Percentiles rank a stretch among this genome's conserved stretches.
phyloP scores from a whole-genome alignment of 1,140 invertebrate species.

The Hylyphantes graminicola region DNA sequence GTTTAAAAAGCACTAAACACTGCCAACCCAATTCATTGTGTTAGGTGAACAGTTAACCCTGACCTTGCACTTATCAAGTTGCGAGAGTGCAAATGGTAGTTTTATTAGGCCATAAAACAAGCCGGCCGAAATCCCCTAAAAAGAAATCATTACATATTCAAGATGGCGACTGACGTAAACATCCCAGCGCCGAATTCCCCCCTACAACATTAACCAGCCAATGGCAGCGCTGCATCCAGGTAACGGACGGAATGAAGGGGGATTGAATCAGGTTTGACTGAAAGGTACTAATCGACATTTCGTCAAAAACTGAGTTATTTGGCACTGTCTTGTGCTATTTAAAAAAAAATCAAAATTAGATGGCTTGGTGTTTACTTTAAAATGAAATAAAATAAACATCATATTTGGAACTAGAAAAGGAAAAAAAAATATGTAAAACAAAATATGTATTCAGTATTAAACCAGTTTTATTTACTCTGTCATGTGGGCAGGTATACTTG shows the following conservation, averaged over 20 bases:
- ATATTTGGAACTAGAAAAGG: too few species aligned
- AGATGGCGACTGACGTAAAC: conserved; percentile 52
- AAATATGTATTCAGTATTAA: too few species aligned
- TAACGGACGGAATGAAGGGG: neutral
- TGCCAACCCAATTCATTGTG: conserved; percentile 23
- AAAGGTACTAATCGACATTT: too few species aligned
- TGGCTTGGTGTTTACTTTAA: too few species aligned
- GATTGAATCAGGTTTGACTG: neutral
- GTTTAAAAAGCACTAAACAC: conserved; percentile 46
- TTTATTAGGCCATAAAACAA: conserved; percentile 59
- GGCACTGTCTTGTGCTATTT: too few species aligned
- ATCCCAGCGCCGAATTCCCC: conserved; percentile 20
- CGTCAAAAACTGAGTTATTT: too few species aligned
- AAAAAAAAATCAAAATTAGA: too few species aligned
- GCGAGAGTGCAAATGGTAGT: conserved; percentile 49
- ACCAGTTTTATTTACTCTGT: too few species aligned
- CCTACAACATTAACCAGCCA: conserved; percentile 9
- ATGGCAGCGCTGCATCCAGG: conserved; percentile 28
- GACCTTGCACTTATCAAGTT: conserved; percentile 56
- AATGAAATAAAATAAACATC: too few species aligned
- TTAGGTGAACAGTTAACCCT: conserved; percentile 50
- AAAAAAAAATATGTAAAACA: too few species aligned
- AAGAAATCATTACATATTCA: conserved; percentile 58
- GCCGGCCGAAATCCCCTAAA: neutral
- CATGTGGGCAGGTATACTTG: too few species aligned